Conservation (phyloP, 2,113 vertebrate genomes). For the Casuarius casuarius region DNA sequence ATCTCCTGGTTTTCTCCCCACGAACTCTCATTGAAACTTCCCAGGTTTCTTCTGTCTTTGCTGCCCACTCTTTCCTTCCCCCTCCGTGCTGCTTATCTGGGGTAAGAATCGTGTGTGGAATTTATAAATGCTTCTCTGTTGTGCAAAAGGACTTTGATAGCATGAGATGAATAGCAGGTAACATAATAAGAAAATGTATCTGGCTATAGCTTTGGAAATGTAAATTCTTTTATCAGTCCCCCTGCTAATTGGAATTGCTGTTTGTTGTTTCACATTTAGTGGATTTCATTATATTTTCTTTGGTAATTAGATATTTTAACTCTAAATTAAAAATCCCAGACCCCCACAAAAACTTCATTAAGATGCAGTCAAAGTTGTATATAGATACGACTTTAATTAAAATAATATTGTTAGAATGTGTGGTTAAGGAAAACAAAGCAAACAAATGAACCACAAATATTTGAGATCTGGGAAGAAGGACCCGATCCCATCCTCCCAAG, state of each 20-base stretch:
- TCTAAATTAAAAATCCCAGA: conserved; percentile 56
- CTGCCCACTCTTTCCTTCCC: neutral
- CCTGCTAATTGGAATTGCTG: conserved; percentile 67
- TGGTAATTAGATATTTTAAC: conserved; percentile 70
- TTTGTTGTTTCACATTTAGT: conserved; percentile 65
- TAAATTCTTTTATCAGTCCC: conserved; percentile 70
- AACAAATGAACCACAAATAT: neutral
- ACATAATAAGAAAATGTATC: conserved; percentile 61
- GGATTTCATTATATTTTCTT: conserved; percentile 67
- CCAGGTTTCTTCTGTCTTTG: conserved; percentile 2
- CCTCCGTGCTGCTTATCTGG: conserved; percentile 36
- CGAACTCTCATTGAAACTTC: neutral
- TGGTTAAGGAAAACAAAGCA: conserved; percentile 40
- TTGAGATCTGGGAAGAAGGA: neutral
- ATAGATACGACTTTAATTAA: conserved; percentile 54
- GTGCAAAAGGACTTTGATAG: conserved; percentile 45
- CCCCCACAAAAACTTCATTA: conserved; percentile 27
- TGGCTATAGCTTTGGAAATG: conserved; percentile 60
- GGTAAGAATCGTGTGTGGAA: conserved; percentile 38
- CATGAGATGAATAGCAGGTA: conserved; percentile 66
- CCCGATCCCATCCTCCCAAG: neutral
- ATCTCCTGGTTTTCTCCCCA: neutral
- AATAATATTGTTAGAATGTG: conserved; percentile 9
- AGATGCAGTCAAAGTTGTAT: conserved; percentile 41
- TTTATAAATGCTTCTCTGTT: conserved; percentile 62